phyloP scores from a whole-genome alignment of 1,140 invertebrate species.

The Periplaneta americana region DNA sequence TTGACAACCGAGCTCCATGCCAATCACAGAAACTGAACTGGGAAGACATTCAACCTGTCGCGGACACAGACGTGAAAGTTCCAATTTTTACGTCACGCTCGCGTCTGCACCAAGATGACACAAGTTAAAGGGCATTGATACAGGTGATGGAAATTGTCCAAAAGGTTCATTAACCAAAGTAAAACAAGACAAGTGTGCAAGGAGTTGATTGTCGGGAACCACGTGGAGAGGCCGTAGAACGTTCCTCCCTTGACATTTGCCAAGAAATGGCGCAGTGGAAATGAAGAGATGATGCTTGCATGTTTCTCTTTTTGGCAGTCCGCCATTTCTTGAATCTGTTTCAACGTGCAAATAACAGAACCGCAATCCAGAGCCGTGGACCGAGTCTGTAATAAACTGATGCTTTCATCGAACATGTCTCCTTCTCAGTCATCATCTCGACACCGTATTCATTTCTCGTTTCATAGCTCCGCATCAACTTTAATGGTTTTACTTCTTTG shows the following conservation, averaged over 20 bases:
- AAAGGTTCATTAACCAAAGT: neutral
- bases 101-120: too few species aligned
- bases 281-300: too few species aligned
- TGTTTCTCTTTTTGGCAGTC: neutral
- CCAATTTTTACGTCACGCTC: neutral
- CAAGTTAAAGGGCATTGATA: neutral
- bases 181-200: neutral
- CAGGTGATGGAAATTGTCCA: neutral
- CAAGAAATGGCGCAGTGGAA: neutral
- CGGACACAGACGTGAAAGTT: too few species aligned
- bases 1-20: too few species aligned
- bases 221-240: neutral
- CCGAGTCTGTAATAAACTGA: too few species aligned
- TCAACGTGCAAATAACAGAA: neutral
- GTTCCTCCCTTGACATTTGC: neutral
- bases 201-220: neutral
- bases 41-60: too few species aligned
- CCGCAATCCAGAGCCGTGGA: neutral
- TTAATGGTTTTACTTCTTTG: too few species aligned
- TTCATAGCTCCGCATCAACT: too few species aligned
- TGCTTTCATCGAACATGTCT: neutral
- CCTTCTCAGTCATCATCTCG: neutral
- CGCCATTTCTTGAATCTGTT: too few species aligned
- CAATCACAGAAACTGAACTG: too few species aligned
- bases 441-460: too few species aligned